Percentiles rank a stretch among this genome's conserved stretches.
phyloP scores from a whole-genome alignment of 2,113 vertebrate genomes.

The Anser cygnoides region DNA sequence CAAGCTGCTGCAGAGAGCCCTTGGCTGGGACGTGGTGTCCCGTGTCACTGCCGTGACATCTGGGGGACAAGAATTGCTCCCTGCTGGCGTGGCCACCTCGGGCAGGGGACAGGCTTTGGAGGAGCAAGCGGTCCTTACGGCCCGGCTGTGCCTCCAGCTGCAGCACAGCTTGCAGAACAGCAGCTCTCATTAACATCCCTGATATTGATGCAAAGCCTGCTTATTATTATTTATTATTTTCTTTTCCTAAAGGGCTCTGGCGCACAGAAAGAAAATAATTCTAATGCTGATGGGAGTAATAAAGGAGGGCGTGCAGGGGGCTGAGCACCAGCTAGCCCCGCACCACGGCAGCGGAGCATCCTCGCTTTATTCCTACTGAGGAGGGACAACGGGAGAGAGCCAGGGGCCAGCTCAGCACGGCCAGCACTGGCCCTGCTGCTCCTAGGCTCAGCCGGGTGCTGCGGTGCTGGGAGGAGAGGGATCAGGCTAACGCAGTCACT shows the following conservation, averaged over 20 bases:
- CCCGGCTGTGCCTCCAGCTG: neutral
- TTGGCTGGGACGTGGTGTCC: neutral
- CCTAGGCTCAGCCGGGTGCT: neutral
- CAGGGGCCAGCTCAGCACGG: neutral
- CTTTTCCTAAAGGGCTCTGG: neutral
- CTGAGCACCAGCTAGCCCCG: neutral
- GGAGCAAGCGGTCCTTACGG: fast-evolving
- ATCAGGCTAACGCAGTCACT: neutral
- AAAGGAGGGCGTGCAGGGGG: neutral
- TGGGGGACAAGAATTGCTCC: too few relatives aligned
- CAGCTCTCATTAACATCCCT: neutral
- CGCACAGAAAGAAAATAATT: neutral
- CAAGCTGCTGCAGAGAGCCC: neutral
- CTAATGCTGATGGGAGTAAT: neutral
- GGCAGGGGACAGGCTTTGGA: fast-evolving
- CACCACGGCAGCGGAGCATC: neutral
- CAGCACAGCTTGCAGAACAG: neutral
- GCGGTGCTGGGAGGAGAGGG: fast-evolving
- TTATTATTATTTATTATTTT: neutral
- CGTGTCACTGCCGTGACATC: neutral
- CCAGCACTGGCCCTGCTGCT: neutral
- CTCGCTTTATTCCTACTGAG: neutral
- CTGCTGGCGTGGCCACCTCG: fast-evolving
- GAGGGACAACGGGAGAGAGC: neutral
- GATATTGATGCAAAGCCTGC: neutral